Conservation (phyloP, 2,113 vertebrate species). For the western clawed frog (Xenopus tropicalis) region UCB_Xtro_10.0 CM004447.2:28039001-28039500, state of each 20-base stretch:
- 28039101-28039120: constrained; percentile 5
- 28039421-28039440: constrained; percentile 14
- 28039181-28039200: constrained; percentile 14
- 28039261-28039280: neutral
- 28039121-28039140: constrained; percentile 34
- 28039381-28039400: neutral
- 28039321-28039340: constrained; percentile 30
- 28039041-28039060: constrained; percentile 30
- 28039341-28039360: constrained; percentile 20
- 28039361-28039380: neutral
- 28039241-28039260: constrained; percentile 11
- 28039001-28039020: constrained; percentile 31
- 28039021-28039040: constrained; percentile 24
- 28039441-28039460: constrained; percentile 36
- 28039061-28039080: constrained; percentile 30
- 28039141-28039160: constrained; percentile 24
- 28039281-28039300: constrained; percentile 13
- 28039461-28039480: constrained; percentile 26
- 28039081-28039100: constrained; percentile 22
- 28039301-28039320: constrained; percentile 4
- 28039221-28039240: constrained; percentile 26
- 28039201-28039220: neutral
- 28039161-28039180: constrained; percentile 21
- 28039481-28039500: constrained; percentile 21
- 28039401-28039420: neutral